Evolutionary conservation across 2,888 invertebrate genomes (phyloP), one percentile per base, ranked within the genome.

Genomic region (Panopea generosa): DNA sequence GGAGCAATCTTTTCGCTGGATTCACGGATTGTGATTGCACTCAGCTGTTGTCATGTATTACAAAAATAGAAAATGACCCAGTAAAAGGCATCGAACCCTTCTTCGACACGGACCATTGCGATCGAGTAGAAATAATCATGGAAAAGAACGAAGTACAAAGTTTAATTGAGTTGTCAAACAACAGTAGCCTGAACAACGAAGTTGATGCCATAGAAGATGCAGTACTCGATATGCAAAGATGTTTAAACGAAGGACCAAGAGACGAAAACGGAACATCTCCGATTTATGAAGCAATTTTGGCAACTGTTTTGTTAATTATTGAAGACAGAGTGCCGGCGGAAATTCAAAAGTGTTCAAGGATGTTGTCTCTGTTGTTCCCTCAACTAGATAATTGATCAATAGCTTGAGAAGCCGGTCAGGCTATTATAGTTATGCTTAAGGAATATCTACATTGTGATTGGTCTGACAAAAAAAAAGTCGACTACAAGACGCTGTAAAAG

Each of bases 1-100:
- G 22, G 14, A 69, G 50, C 26, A 77, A 77, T 33, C 38, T 77
- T 6, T 72, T 77, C 29, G 53, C 29, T 4, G 72, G 60, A 6
- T 52, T 77, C 27, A 68, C 59, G 20, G 27, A 27, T 7, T 9
- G 40, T 0, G 59, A 70, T 38, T 55, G 16, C 14, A 11, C 26
- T 18, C n/a, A 60, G 29, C 52, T 72, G 7, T 16, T 22, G 16
- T 29, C 33, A 55, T 66, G 68, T 26, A 49, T 77, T 6, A 16
- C 43, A 14, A 22, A 40, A 27, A 62, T 68, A 22, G 14, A 47
- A 24, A 22, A 16, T 11, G 45, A 59, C 40, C 71, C 77, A 16
- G 29, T 72, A 1, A 45, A 22, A 22, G 26, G 65, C 50, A 57
- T 77, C 14, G 3, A 57, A n/a, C 20, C 27, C 9, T 77, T 73